Evolutionary conservation across 2,888 invertebrate genomes (phyloP).

Genomic region (Drosophila bunnanda): DNA sequence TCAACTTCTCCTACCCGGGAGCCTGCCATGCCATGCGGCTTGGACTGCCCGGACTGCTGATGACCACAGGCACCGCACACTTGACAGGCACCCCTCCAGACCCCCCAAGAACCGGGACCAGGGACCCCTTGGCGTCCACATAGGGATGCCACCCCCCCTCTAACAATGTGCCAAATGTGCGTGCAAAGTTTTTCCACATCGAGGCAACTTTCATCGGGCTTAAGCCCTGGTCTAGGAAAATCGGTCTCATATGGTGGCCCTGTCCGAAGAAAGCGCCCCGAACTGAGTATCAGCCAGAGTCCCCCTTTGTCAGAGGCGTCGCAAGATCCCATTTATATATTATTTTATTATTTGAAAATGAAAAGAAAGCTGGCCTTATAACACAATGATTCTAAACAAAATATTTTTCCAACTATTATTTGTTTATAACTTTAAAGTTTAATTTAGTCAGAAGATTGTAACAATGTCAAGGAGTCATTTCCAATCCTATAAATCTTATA

Average conservation of each 20-base stretch:
- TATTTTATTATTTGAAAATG: too few relatives aligned
- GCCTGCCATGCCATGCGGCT: constrained; percentile 1
- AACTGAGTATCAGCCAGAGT: constrained; percentile 1
- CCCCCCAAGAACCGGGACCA: not conserved
- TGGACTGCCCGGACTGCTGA: constrained; percentile 36
- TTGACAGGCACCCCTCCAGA: constrained; percentile 26
- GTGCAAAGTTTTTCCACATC: constrained; percentile 51
- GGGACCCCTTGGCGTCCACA: not conserved
- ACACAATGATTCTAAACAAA: not conserved
- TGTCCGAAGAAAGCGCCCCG: constrained; percentile 19
- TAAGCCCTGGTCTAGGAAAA: constrained; percentile 18
- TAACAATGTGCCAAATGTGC: constrained; percentile 53
- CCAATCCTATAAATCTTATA: too few relatives aligned
- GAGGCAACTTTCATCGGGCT: constrained; percentile 44
- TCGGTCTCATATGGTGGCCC: constrained; percentile 41
- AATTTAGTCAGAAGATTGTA: too few relatives aligned
- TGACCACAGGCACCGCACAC: constrained; percentile 46
- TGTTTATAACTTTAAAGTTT: too few relatives aligned
- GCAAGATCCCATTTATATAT: not conserved
- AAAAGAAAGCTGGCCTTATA: not conserved
- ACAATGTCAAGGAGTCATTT: too few relatives aligned
- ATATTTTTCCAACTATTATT: too few relatives aligned
- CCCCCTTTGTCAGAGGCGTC: not conserved
- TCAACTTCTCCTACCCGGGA: constrained; percentile 6
- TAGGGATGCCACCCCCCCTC: not conserved